Percentiles rank a stretch among this genome's conserved stretches.
These are phyloP conservation scores for Apamea crenata DNA, from an alignment of 2,888 invertebrate genomes.

Conservation along the genomic window DNA sequence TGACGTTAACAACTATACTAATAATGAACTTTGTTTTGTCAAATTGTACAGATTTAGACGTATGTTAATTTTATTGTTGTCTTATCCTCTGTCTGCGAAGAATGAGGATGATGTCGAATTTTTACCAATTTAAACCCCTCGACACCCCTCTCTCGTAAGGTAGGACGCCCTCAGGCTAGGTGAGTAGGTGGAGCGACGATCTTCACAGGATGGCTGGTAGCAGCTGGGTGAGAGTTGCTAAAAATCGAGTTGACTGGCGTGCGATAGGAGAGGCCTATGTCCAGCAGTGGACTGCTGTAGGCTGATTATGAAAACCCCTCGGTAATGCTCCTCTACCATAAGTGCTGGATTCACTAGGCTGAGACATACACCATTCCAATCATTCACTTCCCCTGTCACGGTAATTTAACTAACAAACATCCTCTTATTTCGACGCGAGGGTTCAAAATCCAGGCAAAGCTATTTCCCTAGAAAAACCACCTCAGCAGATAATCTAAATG, in stretches of 20 bases:
- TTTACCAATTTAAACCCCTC: background rate
- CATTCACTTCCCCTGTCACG: background rate
- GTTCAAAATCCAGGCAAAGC: constrained; percentile 1
- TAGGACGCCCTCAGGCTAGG: too few relatives aligned
- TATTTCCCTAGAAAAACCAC: constrained; percentile 17
- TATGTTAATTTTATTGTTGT: background rate
- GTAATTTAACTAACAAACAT: background rate
- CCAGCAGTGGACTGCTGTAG: too few relatives aligned
- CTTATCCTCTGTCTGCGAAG: background rate
- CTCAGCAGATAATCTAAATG: constrained; percentile 23
- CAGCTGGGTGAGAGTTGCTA: background rate
- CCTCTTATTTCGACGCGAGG: background rate
- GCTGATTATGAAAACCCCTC: background rate
- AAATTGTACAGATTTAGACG: background rate
- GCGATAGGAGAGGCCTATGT: background rate
- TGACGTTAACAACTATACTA: constrained; percentile 40
- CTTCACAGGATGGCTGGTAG: background rate
- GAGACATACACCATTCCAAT: background rate
- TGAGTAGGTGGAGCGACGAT: too few relatives aligned
- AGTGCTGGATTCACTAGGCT: background rate
- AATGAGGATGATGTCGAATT: too few relatives aligned
- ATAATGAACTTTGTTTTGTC: constrained; percentile 35
- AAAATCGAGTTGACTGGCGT: background rate
- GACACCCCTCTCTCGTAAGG: too few relatives aligned
- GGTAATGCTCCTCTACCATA: background rate